A percentile compares a stretch with the other conserved stretches of the same genome.
Conservation (phyloP, 2,888 invertebrate genomes). For the Tortricodes alternella region DNA sequence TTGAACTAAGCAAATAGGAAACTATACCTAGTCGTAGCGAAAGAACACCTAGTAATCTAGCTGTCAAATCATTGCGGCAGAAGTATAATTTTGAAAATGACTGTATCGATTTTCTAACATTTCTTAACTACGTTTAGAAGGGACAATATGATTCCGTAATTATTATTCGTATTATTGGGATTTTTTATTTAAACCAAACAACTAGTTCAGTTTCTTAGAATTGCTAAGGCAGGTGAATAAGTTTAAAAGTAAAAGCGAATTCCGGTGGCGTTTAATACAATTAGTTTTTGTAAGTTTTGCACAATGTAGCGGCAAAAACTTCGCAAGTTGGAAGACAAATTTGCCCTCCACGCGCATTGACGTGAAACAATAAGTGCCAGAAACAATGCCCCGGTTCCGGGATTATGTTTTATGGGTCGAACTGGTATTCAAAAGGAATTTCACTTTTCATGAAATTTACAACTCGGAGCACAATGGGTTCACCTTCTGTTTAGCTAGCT, state of each 20-base stretch:
- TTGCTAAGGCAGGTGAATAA: conserved; percentile 16
- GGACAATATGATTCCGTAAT: conserved; percentile 18
- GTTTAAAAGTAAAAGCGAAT: conserved; percentile 48
- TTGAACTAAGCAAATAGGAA: not conserved
- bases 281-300: conserved; percentile 43
- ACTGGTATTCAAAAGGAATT: conserved; percentile 80
- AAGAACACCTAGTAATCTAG: conserved; percentile 9
- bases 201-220: conserved; percentile 3
- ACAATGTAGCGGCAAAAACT: conserved; percentile 61
- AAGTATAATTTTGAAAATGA: conserved; percentile 25
- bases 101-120: conserved; percentile 19
- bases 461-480: conserved; percentile 75
- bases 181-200: too few relatives aligned
- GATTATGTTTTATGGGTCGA: conserved; percentile 75
- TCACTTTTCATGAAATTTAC: conserved; percentile 83
- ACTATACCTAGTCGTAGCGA: conserved; percentile 4
- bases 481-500: conserved; percentile 80
- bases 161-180: too few relatives aligned
- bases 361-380: conserved; percentile 76
- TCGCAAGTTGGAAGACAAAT: conserved; percentile 70
- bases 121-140: conserved; percentile 4
- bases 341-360: conserved; percentile 71
- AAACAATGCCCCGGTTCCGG: conserved; percentile 77
- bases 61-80: conserved; percentile 15
- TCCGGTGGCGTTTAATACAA: conserved; percentile 29